Evolutionary conservation across 2,113 vertebrate genomes (phyloP), one percentile per base, ranked within the genome.

Genomic region (Zeus faber): DNA sequence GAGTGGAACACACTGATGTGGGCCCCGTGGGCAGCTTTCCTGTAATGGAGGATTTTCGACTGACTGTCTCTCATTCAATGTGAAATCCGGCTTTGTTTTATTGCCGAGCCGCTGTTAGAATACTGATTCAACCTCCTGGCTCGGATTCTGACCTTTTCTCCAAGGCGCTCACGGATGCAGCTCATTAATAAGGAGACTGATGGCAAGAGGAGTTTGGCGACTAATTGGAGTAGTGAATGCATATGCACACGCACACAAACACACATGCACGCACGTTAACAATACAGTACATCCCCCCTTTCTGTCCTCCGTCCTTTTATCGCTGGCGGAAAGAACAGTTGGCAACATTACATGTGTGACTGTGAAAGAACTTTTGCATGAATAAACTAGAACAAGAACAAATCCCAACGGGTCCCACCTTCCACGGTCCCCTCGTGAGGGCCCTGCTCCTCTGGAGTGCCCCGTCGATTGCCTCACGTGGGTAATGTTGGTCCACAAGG

Each of bases 191-290:
- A 43, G 58, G 49, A 23, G 65, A 70, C 67, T n/a, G n/a, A n/a
- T n/a, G n/a, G n/a, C 66, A 44, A 58, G 55, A 39, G 71, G 76
- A 72, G 70, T 82, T 62, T 51, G 35, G 54, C 17, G 49, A 77
- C 80, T 78, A 78, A 82, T 82, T 80, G 64, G 71, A 70, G n/a
- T n/a, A n/a, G n/a, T n/a, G n/a, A n/a, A 46, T 64, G 69, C 68
- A 45, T 47, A 54, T 46, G 31, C 49, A 57, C 35, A 46, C 54
- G 13, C 45, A 33, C 33, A n/a, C 41, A 25, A 27, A 13, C 27
- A 25, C 65, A 31, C 54, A 11, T 56, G 63, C 67, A 65, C 43
- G 50, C 9, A 20, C 14, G 4, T 13, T 25, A 35, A 11, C 33
- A n/a, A n/a, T n/a, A n/a, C n/a, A n/a, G n/a, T n/a, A n/a, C n/a